Evolutionary conservation across 2,797 vertebrate species (phyloP), one percentile per base, ranked within the genome.

Genomic region (Notamacropus eugenii): DNA sequence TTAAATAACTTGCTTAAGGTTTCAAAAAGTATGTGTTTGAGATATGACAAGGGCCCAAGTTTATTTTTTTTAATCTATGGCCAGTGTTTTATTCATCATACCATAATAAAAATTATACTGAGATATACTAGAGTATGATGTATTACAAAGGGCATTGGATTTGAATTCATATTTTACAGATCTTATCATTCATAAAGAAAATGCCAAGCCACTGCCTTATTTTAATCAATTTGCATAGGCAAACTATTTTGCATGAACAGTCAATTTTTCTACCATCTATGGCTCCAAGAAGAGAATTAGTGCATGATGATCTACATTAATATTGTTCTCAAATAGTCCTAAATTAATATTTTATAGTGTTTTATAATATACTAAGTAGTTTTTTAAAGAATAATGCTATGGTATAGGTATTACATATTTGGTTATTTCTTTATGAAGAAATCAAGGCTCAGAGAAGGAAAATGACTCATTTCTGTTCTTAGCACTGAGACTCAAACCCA

Each of bases 241-340:
- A 98, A 96, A 96, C 87, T 34, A 93, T 98, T 98, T 98, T 98
- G 90, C 95, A 96, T 96, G 93, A 98, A 95, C 46, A 97, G 90
- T 97, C 91, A 55, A 54, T 55, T 58, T 91, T 28, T 28, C 22
- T 91, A 40, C 59, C 16, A 90, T 95, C 46, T 56, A 27, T 34
- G 29, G 5, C 22, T 62, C 31, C 9, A 34, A 62, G 58, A 28
- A 10, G 58, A 59, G 27, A 27, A 58, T 28, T 58, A 58, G 29
- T 12, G 58, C 59, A 62, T 62, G 11, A 1, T 34, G 31, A 62
- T 62, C 1, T 74, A 13, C 14, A 40, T 40, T 40, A 34, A 34
- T 74, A 16, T n/a, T 16, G 34, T 40, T 5, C n/a, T 19, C 34
- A 67, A 67, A 34, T 67, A 31, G 24, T 4, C 13, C 11, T 16